Evolutionary conservation across 2,797 vertebrate genomes (phyloP).

Genomic region (Limosa lapponica): DNA sequence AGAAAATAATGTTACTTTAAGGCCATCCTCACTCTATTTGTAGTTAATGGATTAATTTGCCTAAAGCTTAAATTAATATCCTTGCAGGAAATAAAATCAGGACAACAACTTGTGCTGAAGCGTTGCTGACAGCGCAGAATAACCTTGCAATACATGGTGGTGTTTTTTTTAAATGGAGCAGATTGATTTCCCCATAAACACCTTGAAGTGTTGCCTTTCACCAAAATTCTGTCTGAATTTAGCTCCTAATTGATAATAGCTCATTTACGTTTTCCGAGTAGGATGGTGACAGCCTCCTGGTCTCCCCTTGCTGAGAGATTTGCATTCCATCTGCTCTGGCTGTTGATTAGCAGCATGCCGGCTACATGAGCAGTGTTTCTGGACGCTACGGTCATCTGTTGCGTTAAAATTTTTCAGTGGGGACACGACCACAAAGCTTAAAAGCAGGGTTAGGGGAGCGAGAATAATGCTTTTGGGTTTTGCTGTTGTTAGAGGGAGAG

Average conservation of each 20-base stretch:
- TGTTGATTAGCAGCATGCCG: slow-evolving; percentile 23
- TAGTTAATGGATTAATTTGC: not conserved
- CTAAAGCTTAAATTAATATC: not conserved
- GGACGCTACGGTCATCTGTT: slow-evolving; percentile 25
- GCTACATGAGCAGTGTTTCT: slow-evolving; percentile 52
- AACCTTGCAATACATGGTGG: not conserved
- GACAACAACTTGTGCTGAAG: not conserved
- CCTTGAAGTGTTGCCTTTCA: slow-evolving; percentile 61
- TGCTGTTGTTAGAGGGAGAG: not conserved
- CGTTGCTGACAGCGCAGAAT: not conserved
- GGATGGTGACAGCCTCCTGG: slow-evolving; percentile 42
- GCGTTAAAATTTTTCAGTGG: not conserved
- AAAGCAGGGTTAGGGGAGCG: accelerated
- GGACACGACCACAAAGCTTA: not conserved
- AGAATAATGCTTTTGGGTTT: not conserved
- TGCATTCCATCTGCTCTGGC: slow-evolving; percentile 53
- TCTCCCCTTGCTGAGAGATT: slow-evolving; percentile 10
- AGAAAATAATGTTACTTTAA: not conserved
- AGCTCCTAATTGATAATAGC: slow-evolving; percentile 53
- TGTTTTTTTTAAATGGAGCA: not conserved
- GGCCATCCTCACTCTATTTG: not conserved
- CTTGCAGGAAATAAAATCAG: not conserved
- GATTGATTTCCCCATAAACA: not conserved
- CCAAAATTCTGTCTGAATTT: slow-evolving; percentile 40
- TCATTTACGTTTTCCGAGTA: not conserved